phyloP scores from a whole-genome alignment of 2,888 invertebrate species.

The Brachycybe producta region DNA sequence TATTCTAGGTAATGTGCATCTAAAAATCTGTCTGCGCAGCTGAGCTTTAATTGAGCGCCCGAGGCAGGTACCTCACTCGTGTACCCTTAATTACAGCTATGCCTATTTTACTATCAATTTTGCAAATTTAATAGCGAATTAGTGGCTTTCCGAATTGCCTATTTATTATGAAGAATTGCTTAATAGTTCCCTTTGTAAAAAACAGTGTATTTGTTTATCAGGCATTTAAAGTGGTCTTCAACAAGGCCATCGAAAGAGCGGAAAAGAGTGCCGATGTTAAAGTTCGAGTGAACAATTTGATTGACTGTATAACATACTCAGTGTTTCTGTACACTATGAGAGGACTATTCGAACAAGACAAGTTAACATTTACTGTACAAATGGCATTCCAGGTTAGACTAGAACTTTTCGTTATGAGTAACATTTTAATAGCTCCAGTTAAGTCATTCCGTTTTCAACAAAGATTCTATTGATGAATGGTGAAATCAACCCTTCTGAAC shows the following conservation, averaged over 20 bases:
- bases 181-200: not conserved
- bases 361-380: slow-evolving; percentile 88
- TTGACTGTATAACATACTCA: slow-evolving; percentile 86
- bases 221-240: slow-evolving; percentile 96
- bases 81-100: too few relatives aligned
- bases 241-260: slow-evolving; percentile 84
- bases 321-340: slow-evolving; percentile 89
- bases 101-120: too few relatives aligned
- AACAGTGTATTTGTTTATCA: slow-evolving; percentile 39
- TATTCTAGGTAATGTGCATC: too few relatives aligned
- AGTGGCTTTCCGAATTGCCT: too few relatives aligned
- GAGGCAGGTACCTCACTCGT: too few relatives aligned
- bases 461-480: slow-evolving; percentile 75
- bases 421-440: slow-evolving; percentile 32
- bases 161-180: too few relatives aligned
- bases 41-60: too few relatives aligned
- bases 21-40: too few relatives aligned
- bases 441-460: too few relatives aligned
- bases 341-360: slow-evolving; percentile 91
- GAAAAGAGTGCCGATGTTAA: slow-evolving; percentile 66
- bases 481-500: slow-evolving; percentile 67
- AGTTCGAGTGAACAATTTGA: slow-evolving; percentile 68
- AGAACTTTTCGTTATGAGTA: too few relatives aligned
- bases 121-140: too few relatives aligned
- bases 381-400: slow-evolving; percentile 76